phyloP scores from a whole-genome alignment of 2,113 vertebrate species.

The Melanocharis versteri region DNA sequence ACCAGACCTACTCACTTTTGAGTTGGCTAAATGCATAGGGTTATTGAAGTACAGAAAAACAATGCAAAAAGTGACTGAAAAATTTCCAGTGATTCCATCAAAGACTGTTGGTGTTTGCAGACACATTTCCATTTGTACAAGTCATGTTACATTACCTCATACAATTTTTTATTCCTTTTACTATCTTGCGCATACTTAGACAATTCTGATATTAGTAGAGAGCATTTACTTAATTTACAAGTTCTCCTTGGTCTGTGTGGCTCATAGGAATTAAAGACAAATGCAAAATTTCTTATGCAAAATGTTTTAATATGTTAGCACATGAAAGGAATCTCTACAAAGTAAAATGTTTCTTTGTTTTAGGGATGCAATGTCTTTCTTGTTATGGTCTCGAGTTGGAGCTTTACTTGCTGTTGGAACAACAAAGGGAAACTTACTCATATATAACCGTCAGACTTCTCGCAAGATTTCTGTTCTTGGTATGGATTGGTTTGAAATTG shows the following conservation, averaged over 20 bases:
- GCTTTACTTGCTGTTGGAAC: constrained; percentile 90
- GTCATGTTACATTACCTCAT: not conserved
- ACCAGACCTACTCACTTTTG: not conserved
- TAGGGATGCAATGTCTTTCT: constrained; percentile 91
- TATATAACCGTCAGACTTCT: constrained; percentile 96
- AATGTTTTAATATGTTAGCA: not conserved
- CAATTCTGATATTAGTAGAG: not conserved
- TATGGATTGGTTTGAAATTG: constrained; percentile 65
- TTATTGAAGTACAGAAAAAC: not conserved
- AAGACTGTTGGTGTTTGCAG: not conserved
- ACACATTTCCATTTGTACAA: not conserved
- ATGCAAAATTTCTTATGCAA: not conserved
- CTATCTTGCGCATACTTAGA: not conserved
- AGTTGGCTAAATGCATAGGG: not conserved
- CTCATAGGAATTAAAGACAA: not conserved
- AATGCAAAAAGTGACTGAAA: not conserved
- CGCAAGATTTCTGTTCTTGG: constrained; percentile 94
- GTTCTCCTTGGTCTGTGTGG: not conserved
- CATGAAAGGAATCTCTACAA: not conserved
- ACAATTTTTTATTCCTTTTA: not conserved
- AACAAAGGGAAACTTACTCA: constrained; percentile 91
- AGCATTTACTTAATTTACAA: not conserved
- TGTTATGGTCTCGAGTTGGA: constrained; percentile 90
- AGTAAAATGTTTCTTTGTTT: constrained; percentile 17
- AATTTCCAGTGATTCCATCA: not conserved